phyloP scores from a whole-genome alignment of 2,888 invertebrate genomes.

The Rapana venosa region DNA sequence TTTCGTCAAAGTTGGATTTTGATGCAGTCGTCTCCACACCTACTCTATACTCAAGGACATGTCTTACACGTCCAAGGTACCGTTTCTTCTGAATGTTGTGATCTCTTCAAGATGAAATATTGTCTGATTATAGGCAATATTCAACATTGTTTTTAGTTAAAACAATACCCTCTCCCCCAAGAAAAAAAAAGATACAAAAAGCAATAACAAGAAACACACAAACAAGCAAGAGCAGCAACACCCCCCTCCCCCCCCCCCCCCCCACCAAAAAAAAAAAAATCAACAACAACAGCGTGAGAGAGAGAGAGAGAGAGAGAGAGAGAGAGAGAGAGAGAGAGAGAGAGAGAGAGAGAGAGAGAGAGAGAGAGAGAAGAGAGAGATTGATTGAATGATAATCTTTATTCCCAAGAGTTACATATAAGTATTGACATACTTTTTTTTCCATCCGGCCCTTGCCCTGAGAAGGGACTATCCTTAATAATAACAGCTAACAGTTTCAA shows the following conservation, averaged over 20 bases:
- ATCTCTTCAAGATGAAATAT: not conserved
- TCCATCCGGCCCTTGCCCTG: not conserved
- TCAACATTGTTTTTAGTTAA: not conserved
- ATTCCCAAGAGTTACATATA: not conserved
- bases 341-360: not conserved
- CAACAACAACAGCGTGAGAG: too few relatives aligned
- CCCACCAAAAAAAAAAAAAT: not conserved
- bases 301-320: not conserved
- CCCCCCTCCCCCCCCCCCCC: too few relatives aligned
- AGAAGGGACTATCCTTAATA: too few relatives aligned
- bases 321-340: not conserved
- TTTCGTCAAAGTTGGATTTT: too few relatives aligned
- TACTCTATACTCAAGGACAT: too few relatives aligned
- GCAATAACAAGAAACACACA: not conserved
- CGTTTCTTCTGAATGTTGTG: not conserved
- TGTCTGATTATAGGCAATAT: not conserved
- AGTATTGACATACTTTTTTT: not conserved
- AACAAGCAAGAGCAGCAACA: not conserved
- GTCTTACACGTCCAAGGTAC: too few relatives aligned
- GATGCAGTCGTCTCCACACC: too few relatives aligned
- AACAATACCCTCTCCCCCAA: too few relatives aligned
- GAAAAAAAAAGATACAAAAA: slow-evolving; percentile 9
- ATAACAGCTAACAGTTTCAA: not conserved
- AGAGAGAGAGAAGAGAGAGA: not conserved
- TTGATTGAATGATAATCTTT: not conserved